Base-by-base conservation (phyloP, 1,140 invertebrate genomes). In the Trichonephila clavata region DNA sequence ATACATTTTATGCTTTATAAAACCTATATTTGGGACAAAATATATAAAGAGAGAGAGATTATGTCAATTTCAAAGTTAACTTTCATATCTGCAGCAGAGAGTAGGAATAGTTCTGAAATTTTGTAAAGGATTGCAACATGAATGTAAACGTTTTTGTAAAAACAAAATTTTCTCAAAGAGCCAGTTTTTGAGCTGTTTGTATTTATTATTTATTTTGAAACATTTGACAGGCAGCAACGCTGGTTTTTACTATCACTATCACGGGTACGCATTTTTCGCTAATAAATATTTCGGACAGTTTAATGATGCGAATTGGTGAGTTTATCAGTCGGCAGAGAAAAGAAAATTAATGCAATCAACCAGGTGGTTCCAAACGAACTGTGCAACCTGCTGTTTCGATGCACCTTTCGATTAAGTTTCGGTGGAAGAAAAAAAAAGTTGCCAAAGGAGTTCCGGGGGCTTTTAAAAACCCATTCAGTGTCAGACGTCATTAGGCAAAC, bases 401-500 rank as follows among this genome's bases (percentile, higher is more conserved):
- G 65, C 65, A 13, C 32, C 71, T 77, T 77, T 77, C 71, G 71
- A 77, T 77, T 77, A 77, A 77, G 32, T 77, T 77, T 77, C 71
- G 39, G 20, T 77, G 16, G 50, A 13, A 18, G 16, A 63, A 63
- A 63, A 77, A 71, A 71, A 24, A 32, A 27, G 27, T 39, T 27
- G 71, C 71, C 71, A 39, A 13, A 32, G 71, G 71, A 77, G 68
- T 83, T 83, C 80, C 39, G 80, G 50, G 39, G 50, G 81, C 81
- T 57, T 83, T 57, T 57, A 83, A 83, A 83, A 83, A 83, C 20
- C 50, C 81, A 83, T 83, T 59, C 81, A 24, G 20, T 59, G 81
- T 83, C 81, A 50, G 81, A 57, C 81, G 84, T 63, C 27, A 63
- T 89, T 89, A 89, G 65, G 32, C 65, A 89, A 65, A 89, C 86